Evolutionary conservation across 2,113 vertebrate species (phyloP).

Genomic region (Semnornis frantzii): DNA sequence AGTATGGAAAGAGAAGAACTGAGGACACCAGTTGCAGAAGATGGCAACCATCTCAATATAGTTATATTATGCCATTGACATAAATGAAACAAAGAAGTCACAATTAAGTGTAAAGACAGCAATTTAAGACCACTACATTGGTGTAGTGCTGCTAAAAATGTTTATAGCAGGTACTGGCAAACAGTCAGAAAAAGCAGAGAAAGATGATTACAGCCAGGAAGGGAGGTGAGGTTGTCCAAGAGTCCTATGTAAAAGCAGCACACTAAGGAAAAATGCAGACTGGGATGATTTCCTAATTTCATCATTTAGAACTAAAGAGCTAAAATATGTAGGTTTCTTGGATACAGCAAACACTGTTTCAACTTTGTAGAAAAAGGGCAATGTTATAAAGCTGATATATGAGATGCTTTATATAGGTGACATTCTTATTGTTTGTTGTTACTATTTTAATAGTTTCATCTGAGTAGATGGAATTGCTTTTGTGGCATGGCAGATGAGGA

Average conservation of each 20-base stretch:
- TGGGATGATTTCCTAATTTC: not conserved
- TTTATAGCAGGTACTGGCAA: not conserved
- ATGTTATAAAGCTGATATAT: not conserved
- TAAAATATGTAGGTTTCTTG: not conserved
- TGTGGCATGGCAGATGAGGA: not conserved
- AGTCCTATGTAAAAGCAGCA: not conserved
- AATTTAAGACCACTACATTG: constrained; percentile 9
- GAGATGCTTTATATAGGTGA: not conserved
- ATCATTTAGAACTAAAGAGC: not conserved
- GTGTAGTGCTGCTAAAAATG: not conserved
- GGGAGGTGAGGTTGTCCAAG: not conserved
- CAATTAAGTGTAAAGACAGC: not conserved
- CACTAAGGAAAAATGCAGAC: not conserved
- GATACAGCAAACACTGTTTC: not conserved
- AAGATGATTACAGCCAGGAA: not conserved
- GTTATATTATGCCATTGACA: not conserved
- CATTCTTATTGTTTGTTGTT: not conserved
- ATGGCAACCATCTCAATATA: not conserved
- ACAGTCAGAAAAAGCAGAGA: not conserved
- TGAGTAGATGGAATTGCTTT: not conserved
- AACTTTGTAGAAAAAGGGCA: not conserved
- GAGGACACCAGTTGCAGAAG: not conserved
- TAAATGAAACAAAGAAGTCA: not conserved
- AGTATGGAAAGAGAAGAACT: not conserved
- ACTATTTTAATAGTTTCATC: not conserved